Evolutionary conservation across 2,797 vertebrate genomes (phyloP).

Genomic region (Tapirus indicus): DNA sequence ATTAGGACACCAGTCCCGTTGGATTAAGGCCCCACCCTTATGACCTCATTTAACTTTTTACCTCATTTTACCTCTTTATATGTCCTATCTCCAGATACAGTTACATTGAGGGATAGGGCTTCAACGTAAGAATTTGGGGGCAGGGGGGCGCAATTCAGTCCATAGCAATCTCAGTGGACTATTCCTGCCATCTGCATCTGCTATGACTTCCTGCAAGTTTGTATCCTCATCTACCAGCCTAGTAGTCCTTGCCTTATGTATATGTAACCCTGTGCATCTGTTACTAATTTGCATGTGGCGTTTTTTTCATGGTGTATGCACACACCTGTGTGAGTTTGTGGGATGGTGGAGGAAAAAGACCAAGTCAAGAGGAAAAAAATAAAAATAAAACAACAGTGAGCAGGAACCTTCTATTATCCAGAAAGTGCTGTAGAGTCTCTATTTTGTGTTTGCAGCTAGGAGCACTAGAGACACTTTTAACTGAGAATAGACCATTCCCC

Average conservation of each 20-base stretch:
- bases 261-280: background rate
- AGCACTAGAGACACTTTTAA: conserved; percentile 15
- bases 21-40: background rate
- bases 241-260: background rate
- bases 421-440: background rate
- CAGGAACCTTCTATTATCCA: background rate
- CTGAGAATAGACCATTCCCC: background rate
- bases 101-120: background rate
- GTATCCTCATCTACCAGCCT: background rate
- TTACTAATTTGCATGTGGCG: background rate
- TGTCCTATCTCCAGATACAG: background rate
- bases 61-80: background rate
- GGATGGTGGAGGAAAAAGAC: background rate
- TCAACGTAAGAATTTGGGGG: background rate
- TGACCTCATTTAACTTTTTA: background rate
- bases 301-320: background rate
- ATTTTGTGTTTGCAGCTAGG: background rate
- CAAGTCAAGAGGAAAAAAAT: background rate
- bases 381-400: background rate
- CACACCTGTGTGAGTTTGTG: background rate
- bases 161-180: background rate
- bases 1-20: background rate
- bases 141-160: background rate
- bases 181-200: background rate
- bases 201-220: background rate